Percentiles rank a stretch among this genome's conserved stretches.
These are phyloP conservation scores for Tiliacea citrago DNA, from an alignment of 2,888 invertebrate species.

Conservation along the genomic window DNA sequence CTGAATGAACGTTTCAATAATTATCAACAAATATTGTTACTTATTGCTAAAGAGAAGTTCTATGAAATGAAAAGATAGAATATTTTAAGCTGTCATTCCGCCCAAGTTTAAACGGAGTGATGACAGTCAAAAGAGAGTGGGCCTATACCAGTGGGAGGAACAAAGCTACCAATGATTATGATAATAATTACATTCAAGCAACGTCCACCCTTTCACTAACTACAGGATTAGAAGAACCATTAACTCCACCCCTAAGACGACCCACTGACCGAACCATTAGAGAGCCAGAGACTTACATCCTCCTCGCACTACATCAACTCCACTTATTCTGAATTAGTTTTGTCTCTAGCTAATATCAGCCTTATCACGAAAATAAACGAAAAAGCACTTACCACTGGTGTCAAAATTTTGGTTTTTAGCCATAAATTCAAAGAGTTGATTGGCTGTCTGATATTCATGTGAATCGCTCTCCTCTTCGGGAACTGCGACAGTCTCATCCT, in stretches of 20 bases:
- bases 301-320: background rate
- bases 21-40: background rate
- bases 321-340: background rate
- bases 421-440: constrained; percentile 81
- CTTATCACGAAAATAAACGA: background rate
- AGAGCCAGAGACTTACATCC: background rate
- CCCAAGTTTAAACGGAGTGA: background rate
- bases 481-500: constrained; percentile 55
- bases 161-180: too few relatives aligned
- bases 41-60: background rate
- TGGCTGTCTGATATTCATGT: constrained; percentile 78
- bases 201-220: background rate
- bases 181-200: background rate
- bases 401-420: constrained; percentile 74
- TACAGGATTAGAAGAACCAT: background rate
- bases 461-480: constrained; percentile 57
- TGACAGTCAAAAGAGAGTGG: too few relatives aligned
- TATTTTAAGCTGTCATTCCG: background rate
- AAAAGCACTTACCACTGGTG: constrained; percentile 68
- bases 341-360: background rate
- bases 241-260: too few relatives aligned
- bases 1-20: constrained; percentile 61
- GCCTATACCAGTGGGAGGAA: too few relatives aligned
- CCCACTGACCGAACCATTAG: too few relatives aligned
- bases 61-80: background rate